These are phyloP conservation scores for Flexamia atlantica DNA, from an alignment of 2,888 invertebrate species.

Conservation along the genomic window DNA sequence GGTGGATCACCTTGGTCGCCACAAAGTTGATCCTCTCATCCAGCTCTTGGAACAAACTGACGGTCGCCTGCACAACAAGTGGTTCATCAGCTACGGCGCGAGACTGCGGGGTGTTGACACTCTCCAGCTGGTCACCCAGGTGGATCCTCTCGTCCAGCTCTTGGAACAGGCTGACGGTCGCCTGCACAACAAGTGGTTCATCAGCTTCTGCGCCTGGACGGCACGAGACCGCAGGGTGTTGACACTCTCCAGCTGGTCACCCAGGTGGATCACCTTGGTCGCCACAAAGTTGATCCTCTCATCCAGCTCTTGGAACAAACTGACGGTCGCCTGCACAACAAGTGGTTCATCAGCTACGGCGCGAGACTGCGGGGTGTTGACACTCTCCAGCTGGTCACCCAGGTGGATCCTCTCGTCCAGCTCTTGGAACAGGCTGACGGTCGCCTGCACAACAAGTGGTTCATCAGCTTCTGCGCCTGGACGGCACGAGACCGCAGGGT, in stretches of 20 bases:
- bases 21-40: constrained; percentile 98
- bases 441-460: constrained; percentile 88
- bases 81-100: constrained; percentile 94
- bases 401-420: constrained; percentile 97
- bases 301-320: constrained; percentile 94
- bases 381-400: constrained; percentile 98
- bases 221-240: constrained; percentile 96
- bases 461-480: constrained; percentile 95
- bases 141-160: constrained; percentile 97
- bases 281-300: constrained; percentile 98
- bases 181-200: constrained; percentile 90
- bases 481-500: constrained; percentile 96
- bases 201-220: constrained; percentile 95
- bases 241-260: constrained; percentile 98
- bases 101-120: constrained; percentile 95
- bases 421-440: constrained; percentile 93
- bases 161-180: constrained; percentile 92
- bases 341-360: constrained; percentile 95
- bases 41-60: constrained; percentile 92
- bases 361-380: constrained; percentile 95
- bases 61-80: constrained; percentile 89
- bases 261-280: constrained; percentile 98
- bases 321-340: constrained; percentile 88
- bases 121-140: constrained; percentile 98
- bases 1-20: constrained; percentile 97